A percentile compares a stretch with the other conserved stretches of the same genome.
phyloP scores from a whole-genome alignment of 1,140 invertebrate genomes.

The Nylanderia fulva region DNA sequence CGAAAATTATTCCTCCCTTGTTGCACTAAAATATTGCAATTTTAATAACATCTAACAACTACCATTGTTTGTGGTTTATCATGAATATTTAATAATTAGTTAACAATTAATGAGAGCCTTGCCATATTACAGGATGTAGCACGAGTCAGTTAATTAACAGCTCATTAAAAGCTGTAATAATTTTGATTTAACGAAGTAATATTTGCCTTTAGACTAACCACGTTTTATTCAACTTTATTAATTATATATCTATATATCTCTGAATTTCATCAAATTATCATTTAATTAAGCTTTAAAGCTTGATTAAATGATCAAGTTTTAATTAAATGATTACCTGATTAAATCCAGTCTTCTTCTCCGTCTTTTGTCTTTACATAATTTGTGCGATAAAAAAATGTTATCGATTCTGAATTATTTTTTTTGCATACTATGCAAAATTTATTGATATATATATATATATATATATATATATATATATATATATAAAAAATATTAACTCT shows the following conservation, averaged over 20 bases:
- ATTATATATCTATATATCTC: neutral
- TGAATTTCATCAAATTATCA: too few relatives aligned
- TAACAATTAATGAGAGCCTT: slow-evolving; percentile 22
- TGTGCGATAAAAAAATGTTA: neutral
- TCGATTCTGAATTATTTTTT: too few relatives aligned
- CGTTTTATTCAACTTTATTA: slow-evolving; percentile 31
- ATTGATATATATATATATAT: too few relatives aligned
- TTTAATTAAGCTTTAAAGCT: neutral
- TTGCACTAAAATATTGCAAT: neutral
- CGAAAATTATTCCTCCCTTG: neutral
- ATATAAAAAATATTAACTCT: neutral
- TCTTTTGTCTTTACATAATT: neutral
- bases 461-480: too few relatives aligned
- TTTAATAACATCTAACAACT: slow-evolving; percentile 20
- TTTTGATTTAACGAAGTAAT: slow-evolving; percentile 28
- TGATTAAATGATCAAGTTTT: too few relatives aligned
- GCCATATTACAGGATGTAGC: neutral
- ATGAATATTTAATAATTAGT: slow-evolving; percentile 41
- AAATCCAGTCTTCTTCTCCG: too few relatives aligned
- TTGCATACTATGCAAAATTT: too few relatives aligned
- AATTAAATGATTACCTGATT: too few relatives aligned
- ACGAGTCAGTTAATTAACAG: slow-evolving; percentile 24
- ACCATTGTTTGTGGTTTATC: neutral
- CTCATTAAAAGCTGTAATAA: slow-evolving; percentile 39
- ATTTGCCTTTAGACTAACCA: slow-evolving; percentile 15